These are phyloP conservation scores for Aleiodes leptofemur DNA, from an alignment of 2,888 invertebrate genomes.

Conservation along the genomic window DNA sequence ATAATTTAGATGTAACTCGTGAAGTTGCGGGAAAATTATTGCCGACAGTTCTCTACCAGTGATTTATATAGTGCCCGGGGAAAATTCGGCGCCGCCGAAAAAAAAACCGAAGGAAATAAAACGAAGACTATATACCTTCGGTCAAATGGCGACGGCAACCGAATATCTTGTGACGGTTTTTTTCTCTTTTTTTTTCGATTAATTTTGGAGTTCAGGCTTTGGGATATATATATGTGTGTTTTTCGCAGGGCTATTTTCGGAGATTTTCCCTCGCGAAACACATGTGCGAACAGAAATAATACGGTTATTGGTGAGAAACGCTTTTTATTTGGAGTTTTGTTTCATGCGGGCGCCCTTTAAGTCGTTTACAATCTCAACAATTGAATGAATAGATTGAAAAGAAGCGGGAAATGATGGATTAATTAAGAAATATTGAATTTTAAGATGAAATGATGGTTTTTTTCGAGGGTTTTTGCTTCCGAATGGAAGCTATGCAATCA, in stretches of 20 bases:
- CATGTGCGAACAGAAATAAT: slow-evolving; percentile 12
- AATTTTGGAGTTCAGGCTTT: slow-evolving; percentile 16
- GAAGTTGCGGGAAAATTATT: slow-evolving; percentile 13
- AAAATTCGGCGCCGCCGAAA: slow-evolving; percentile 7
- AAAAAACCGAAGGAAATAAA: not conserved
- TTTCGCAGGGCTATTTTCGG: slow-evolving; percentile 38
- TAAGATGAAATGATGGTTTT: too few relatives aligned
- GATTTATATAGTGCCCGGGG: not conserved
- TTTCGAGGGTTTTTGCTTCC: too few relatives aligned
- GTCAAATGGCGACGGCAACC: not conserved
- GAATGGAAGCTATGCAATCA: too few relatives aligned
- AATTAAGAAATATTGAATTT: too few relatives aligned
- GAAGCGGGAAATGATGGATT: too few relatives aligned
- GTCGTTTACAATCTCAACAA: too few relatives aligned
- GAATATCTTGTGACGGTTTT: not conserved
- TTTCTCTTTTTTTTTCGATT: slow-evolving; percentile 18
- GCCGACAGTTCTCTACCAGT: slow-evolving; percentile 11
- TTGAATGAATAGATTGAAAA: too few relatives aligned
- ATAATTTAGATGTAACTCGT: not conserved
- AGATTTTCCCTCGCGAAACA: not conserved
- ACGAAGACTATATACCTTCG: not conserved
- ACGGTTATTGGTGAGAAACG: not conserved
- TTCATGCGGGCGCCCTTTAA: not conserved
- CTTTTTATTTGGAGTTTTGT: not conserved
- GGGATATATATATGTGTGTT: slow-evolving; percentile 30